Evolutionary conservation across 2,113 vertebrate genomes (phyloP).

Genomic region (Turnix velox): DNA sequence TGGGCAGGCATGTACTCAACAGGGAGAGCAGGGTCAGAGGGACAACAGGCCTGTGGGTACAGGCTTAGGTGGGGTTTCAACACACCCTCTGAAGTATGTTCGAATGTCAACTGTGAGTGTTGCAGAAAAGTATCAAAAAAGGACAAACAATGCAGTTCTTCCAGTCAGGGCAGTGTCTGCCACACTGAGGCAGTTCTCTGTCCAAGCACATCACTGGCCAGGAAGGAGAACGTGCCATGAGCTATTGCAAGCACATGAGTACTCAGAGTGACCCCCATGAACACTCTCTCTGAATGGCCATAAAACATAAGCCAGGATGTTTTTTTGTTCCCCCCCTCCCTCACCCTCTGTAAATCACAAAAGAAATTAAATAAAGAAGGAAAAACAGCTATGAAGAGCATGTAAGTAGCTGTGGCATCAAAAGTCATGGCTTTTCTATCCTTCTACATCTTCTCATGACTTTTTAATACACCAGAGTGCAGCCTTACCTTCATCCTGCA

Average conservation of each 20-base stretch:
- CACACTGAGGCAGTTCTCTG: background rate
- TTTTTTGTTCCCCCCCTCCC: background rate
- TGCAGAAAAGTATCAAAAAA: background rate
- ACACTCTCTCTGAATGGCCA: background rate
- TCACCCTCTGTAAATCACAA: background rate
- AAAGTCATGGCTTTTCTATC: background rate
- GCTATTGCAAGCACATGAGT: background rate
- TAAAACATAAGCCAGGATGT: background rate
- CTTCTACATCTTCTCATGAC: background rate
- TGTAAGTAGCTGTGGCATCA: background rate
- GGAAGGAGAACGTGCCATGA: background rate
- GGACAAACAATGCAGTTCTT: background rate
- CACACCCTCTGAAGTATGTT: background rate
- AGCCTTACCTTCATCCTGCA: background rate
- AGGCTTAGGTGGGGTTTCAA: background rate
- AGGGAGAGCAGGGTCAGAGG: background rate
- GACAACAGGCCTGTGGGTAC: background rate
- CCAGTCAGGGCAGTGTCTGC: accelerated
- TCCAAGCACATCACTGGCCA: accelerated
- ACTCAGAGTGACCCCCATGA: accelerated
- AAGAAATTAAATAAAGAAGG: background rate
- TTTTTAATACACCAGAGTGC: background rate
- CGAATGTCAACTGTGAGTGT: background rate
- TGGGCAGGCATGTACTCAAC: accelerated
- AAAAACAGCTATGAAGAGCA: background rate